A percentile compares a stretch with the other conserved stretches of the same genome.
Conservation (phyloP, 2,113 vertebrate genomes). For the Argyrosomus japonicus region DNA sequence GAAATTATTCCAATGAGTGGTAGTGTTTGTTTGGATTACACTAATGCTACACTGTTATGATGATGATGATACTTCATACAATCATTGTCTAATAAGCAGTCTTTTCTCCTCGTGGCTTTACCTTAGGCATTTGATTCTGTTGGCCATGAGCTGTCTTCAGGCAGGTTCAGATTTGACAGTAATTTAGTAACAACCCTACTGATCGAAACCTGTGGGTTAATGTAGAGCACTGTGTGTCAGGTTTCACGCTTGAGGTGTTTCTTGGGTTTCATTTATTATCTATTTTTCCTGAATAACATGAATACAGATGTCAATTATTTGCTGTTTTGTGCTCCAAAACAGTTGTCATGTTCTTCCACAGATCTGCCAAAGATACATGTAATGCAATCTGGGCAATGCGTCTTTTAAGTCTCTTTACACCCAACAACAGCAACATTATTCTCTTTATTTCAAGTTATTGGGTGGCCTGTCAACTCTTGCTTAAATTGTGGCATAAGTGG, state of each 20-base stretch:
- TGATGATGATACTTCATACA: neutral
- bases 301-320: too few relatives aligned
- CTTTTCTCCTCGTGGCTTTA: slow-evolving; percentile 16
- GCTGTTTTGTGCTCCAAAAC: too few relatives aligned
- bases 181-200: neutral
- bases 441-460: neutral
- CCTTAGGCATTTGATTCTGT: slow-evolving; percentile 11
- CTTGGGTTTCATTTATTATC: too few relatives aligned
- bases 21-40: neutral
- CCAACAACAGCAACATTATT: neutral
- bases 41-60: neutral
- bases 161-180: neutral
- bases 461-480: neutral
- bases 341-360: too few relatives aligned
- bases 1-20: neutral
- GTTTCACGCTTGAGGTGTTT: too few relatives aligned
- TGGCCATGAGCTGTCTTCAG: slow-evolving; percentile 22
- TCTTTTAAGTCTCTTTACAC: too few relatives aligned
- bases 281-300: too few relatives aligned
- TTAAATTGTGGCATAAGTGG: neutral
- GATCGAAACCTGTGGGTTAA: neutral
- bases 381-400: too few relatives aligned
- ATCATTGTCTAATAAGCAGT: neutral
- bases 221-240: neutral
- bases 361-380: too few relatives aligned